phyloP scores from a whole-genome alignment of 2,113 vertebrate species.

The Eclectus roratus region DNA sequence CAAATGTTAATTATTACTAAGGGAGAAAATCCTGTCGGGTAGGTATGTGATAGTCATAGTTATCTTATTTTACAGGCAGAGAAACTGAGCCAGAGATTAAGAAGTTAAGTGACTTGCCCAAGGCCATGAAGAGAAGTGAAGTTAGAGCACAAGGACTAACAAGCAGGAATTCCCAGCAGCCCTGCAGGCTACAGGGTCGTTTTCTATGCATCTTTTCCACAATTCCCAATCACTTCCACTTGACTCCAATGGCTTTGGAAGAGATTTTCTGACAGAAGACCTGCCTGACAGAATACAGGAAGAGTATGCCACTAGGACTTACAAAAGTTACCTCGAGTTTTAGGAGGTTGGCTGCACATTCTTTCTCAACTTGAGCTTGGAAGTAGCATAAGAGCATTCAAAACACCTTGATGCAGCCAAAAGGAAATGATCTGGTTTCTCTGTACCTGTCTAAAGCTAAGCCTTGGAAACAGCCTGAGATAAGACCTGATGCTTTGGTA shows the following conservation, averaged over 20 bases:
- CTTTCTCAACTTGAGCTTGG: background rate
- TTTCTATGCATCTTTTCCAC: background rate
- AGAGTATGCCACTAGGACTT: background rate
- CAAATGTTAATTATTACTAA: slow-evolving; percentile 62
- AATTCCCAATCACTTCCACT: slow-evolving; percentile 5
- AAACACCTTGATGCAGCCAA: rapidly evolving
- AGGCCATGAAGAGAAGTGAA: slow-evolving; percentile 39
- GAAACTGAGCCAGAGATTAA: slow-evolving; percentile 60
- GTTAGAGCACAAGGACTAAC: slow-evolving; percentile 20
- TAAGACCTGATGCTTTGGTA: background rate
- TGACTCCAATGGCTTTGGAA: background rate
- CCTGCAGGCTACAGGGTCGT: slow-evolving; percentile 8
- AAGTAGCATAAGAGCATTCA: background rate
- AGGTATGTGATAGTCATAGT: slow-evolving; percentile 44
- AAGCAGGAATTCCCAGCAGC: slow-evolving; percentile 37
- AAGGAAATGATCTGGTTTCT: background rate
- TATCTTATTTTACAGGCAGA: slow-evolving; percentile 47
- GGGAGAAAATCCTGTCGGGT: slow-evolving; percentile 54
- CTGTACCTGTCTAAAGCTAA: background rate
- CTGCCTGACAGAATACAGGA: background rate
- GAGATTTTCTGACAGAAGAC: background rate
- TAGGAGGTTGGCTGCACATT: background rate
- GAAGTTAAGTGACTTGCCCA: slow-evolving; percentile 57
- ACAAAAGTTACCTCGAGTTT: background rate
- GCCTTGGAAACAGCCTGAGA: background rate